Evolutionary conservation across 2,113 vertebrate species (phyloP), one percentile per base, ranked within the genome.

Genomic region (Prunella himalayana): DNA sequence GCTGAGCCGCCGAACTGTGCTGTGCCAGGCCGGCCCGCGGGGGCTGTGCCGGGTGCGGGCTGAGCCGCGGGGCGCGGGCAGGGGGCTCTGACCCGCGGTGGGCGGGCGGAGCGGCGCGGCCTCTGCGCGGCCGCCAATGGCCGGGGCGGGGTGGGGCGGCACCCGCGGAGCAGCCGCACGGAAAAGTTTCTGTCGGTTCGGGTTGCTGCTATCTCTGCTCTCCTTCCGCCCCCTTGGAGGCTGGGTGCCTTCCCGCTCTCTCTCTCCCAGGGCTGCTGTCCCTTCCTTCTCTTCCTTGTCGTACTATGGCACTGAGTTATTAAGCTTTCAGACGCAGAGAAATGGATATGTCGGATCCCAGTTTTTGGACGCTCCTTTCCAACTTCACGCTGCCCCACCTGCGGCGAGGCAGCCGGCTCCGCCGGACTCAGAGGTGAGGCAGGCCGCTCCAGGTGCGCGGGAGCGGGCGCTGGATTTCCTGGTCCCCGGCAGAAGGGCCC

Each of bases 371-470:
- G 21, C 95, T 98, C 7, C 98, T 99, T 73, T 99, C 98, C 90
- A 99, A 99, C 98, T 99, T 99, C 97, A 98, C 98, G 87, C 95
- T 98, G 98, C 98, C 99, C 45, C 98, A 98, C 89, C 98, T 99
- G 96, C 98, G 99, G 94, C 98, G 97, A 24, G 98, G 99, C 93
- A 98, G 98, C 82, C 98, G 98, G 39, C 98, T 99, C n/a, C 98
- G 99, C 17, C 97, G 99, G 27, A 99, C 99, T n/a, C 98, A 99
- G 97, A 99, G 99, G 99, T 99, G 99, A 98, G 95, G 95, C 44
- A 2, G 92, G 65, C 35, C 44, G 69, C 77, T 21, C 69, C 77
- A 66, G 77, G 77, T 75, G 77, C 50, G 49, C 91, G 41, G 50
- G 15, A 39, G 41, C 39, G 33, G 61, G 56, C 13, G 9, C 42